phyloP scores from a whole-genome alignment of 2,888 invertebrate species.

The Platerodrilus igneus region DNA sequence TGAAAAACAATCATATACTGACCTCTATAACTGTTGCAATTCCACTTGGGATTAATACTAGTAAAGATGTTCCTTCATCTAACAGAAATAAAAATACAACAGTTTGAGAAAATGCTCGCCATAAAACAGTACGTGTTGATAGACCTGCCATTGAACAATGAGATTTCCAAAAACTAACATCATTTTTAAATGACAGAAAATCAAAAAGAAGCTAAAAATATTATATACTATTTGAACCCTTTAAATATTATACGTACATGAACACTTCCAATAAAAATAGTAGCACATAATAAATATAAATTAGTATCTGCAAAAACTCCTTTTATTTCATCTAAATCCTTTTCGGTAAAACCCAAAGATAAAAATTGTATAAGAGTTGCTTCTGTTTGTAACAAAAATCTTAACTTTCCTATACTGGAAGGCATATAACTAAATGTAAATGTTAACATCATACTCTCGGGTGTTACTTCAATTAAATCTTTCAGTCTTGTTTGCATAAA shows the following conservation, averaged over 20 bases:
- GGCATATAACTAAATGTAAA: slow-evolving; percentile 70
- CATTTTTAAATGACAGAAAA: slow-evolving; percentile 96
- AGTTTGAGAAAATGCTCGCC: slow-evolving; percentile 90
- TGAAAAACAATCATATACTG: too few species aligned
- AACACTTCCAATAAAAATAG: slow-evolving; percentile 83
- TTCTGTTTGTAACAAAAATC: slow-evolving; percentile 73
- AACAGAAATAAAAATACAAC: slow-evolving; percentile 88
- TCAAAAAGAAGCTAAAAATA: slow-evolving; percentile 83
- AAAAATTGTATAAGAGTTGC: slow-evolving; percentile 67
- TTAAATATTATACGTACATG: slow-evolving; percentile 67
- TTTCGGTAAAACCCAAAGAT: slow-evolving; percentile 80
- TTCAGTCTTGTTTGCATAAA: slow-evolving; percentile 73
- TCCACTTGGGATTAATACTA: slow-evolving; percentile 83
- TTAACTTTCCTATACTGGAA: slow-evolving; percentile 71
- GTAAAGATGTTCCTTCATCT: slow-evolving; percentile 86
- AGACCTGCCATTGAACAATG: slow-evolving; percentile 83
- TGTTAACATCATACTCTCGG: slow-evolving; percentile 57
- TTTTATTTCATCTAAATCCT: slow-evolving; percentile 95
- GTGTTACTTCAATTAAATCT: slow-evolving; percentile 66
- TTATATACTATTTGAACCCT: slow-evolving; percentile 4
- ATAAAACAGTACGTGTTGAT: slow-evolving; percentile 82
- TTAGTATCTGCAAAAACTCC: slow-evolving; percentile 95
- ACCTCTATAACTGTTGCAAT: slow-evolving; percentile 89
- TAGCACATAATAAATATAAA: slow-evolving; percentile 82
- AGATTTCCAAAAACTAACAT: slow-evolving; percentile 90